Evolutionary conservation across 2,888 invertebrate species (phyloP).

Genomic region (Tachina fera): DNA sequence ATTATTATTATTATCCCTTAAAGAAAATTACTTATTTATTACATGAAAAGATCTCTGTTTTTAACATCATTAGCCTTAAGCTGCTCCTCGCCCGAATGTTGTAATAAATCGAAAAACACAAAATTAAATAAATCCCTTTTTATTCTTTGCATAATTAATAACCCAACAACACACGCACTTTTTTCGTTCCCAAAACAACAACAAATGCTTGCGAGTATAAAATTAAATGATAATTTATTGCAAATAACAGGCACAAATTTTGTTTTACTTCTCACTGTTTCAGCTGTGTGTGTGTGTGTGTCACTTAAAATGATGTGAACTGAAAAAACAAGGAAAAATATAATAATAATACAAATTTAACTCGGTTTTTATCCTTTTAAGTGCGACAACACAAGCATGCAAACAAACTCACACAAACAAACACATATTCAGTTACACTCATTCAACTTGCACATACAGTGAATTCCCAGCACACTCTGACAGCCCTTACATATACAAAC

Average conservation of each 20-base stretch:
- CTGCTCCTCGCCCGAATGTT: background rate
- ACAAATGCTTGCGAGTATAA: slow-evolving; percentile 16
- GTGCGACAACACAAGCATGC: slow-evolving; percentile 55
- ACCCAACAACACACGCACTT: slow-evolving; percentile 29
- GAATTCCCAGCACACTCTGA: slow-evolving; percentile 38
- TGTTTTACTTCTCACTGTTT: slow-evolving; percentile 35
- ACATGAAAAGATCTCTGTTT: background rate
- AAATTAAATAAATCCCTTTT: slow-evolving; percentile 43
- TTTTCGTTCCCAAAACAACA: background rate
- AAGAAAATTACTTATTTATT: no score
- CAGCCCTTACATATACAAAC: slow-evolving; percentile 14
- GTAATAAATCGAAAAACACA: slow-evolving; percentile 13
- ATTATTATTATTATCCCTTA: no score
- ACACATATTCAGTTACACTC: slow-evolving; percentile 5
- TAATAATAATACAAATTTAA: slow-evolving; percentile 31
- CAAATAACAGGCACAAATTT: slow-evolving; percentile 49
- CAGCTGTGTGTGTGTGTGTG: slow-evolving; percentile 35
- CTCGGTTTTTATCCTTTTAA: slow-evolving; percentile 63
- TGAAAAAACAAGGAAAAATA: slow-evolving; percentile 8
- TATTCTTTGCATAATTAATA: slow-evolving; percentile 53
- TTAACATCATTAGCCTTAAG: background rate
- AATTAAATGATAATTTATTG: slow-evolving; percentile 59
- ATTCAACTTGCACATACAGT: slow-evolving; percentile 15
- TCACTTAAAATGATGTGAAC: slow-evolving; percentile 23
- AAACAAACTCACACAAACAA: slow-evolving; percentile 4